Conservation (phyloP, 2,888 invertebrate genomes). For the Crepidodera aurea region DNA sequence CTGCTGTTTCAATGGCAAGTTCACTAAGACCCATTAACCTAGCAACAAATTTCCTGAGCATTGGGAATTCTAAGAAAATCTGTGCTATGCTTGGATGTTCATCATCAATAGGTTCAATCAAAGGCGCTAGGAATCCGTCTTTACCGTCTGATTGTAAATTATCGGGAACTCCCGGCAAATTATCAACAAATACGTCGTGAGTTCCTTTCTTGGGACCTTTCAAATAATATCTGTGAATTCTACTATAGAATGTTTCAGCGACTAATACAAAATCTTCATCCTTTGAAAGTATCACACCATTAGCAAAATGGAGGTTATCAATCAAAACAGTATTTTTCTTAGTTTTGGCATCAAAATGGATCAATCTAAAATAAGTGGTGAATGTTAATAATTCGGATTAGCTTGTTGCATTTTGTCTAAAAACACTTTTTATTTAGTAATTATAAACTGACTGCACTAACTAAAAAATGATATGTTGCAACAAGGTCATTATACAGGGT, state of each 20-base stretch:
- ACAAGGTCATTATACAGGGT: too few relatives aligned
- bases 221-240: conserved; percentile 80
- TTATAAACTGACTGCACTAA: too few relatives aligned
- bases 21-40: conserved; percentile 69
- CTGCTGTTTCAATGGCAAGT: conserved; percentile 69
- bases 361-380: conserved; percentile 68
- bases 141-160: conserved; percentile 65
- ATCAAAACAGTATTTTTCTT: conserved; percentile 80
- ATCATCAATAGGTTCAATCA: conserved; percentile 66
- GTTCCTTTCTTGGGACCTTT: conserved; percentile 79
- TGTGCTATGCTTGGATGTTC: conserved; percentile 67
- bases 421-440: too few relatives aligned
- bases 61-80: conserved; percentile 69
- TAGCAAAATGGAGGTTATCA: conserved; percentile 83
- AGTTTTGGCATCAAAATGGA: conserved; percentile 81
- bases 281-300: conserved; percentile 84
- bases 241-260: conserved; percentile 72
- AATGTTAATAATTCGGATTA: too few relatives aligned
- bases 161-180: conserved; percentile 78
- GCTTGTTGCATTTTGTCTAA: too few relatives aligned
- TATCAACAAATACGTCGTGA: conserved; percentile 81
- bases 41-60: conserved; percentile 70
- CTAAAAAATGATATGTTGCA: too few relatives aligned
- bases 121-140: conserved; percentile 73
- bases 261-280: conserved; percentile 85